Base-by-base conservation (phyloP, 1,140 invertebrate genomes). In the Cyrtorhinus lividipennis region DNA sequence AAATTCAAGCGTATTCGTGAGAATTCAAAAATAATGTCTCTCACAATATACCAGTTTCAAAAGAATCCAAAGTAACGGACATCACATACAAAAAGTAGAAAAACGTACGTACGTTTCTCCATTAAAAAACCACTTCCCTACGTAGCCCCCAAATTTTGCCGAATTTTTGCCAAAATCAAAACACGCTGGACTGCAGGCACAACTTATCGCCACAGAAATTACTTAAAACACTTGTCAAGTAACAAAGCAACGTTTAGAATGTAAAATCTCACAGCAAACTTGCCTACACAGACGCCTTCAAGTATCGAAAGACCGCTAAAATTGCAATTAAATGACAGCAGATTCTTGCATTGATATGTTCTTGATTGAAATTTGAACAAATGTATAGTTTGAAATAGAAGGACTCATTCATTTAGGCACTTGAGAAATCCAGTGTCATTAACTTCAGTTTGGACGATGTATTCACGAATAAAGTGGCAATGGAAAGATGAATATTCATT, bases 61-160 rank as follows among this genome's bases (percentile, higher is more conserved):
- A 38, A 38, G 15, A 38, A 38, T 15, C 5, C 10, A 8, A 53
- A 53, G 5, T 10, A 53, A 53, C 48, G 48, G 48, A 53, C 48
- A 22, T 10, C 48, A 53, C 48, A 53, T 53, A 56, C 15, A 26
- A 62, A 62, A 62, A 62, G 56, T 27, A 10, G 56, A 62, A 62
- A 56, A 56, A 26, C 24, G 45, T n/a, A n/a, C n/a, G n/a, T n/a
- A n/a, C n/a, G 30, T 44, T 45, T 45, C 46, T 24, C 13, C 18
- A 26, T 22, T 45, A 30, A 57, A 62, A 56, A 30, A 59, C 62
- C 62, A 63, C 62, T 63, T 63, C 62, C 62, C 30, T 63, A 63
- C 56, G 62, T 63, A 63, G 62, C 27, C 48, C 27, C 24, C 15
- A 20, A 61, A 44, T 20, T 18, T 24, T 10, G n/a, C n/a, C n/a